phyloP scores from a whole-genome alignment of 1,140 invertebrate species.

The Notospermus geniculatus region DNA sequence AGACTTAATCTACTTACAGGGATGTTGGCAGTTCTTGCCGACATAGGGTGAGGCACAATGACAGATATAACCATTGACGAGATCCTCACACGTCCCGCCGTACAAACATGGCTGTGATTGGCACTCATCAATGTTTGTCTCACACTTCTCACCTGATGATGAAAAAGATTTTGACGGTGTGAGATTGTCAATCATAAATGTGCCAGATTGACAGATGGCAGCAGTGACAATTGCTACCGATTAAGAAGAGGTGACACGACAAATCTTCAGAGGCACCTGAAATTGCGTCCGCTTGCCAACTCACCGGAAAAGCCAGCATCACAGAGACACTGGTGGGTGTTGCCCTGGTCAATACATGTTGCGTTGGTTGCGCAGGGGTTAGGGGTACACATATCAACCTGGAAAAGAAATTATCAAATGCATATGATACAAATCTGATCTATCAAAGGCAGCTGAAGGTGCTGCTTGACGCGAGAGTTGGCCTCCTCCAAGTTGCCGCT shows the following conservation, averaged over 20 bases:
- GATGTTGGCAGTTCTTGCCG: constrained; percentile 13
- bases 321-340: constrained; percentile 31
- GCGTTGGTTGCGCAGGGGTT: constrained; percentile 11
- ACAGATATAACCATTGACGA: constrained; percentile 58
- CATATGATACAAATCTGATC: not conserved
- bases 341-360: constrained; percentile 9
- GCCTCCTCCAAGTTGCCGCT: not conserved
- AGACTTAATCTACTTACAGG: too few relatives aligned
- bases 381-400: not conserved
- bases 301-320: constrained; percentile 25
- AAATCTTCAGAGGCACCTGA: not conserved
- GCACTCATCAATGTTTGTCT: constrained; percentile 26
- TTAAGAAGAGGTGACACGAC: not conserved
- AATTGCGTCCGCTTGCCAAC: constrained; percentile 4
- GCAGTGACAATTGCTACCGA: too few relatives aligned
- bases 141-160: constrained; percentile 20
- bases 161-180: not conserved
- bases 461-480: too few relatives aligned
- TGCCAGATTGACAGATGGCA: not conserved
- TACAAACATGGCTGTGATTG: constrained; percentile 22
- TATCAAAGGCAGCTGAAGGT: not conserved
- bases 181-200: not conserved
- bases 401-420: not conserved
- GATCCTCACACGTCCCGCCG: constrained; percentile 22
- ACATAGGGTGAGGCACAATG: constrained; percentile 70